Percentiles rank a stretch among this genome's conserved stretches.
These are phyloP conservation scores for Melitaea cinxia DNA, from an alignment of 1,140 invertebrate species.

Conservation along the genomic window DNA sequence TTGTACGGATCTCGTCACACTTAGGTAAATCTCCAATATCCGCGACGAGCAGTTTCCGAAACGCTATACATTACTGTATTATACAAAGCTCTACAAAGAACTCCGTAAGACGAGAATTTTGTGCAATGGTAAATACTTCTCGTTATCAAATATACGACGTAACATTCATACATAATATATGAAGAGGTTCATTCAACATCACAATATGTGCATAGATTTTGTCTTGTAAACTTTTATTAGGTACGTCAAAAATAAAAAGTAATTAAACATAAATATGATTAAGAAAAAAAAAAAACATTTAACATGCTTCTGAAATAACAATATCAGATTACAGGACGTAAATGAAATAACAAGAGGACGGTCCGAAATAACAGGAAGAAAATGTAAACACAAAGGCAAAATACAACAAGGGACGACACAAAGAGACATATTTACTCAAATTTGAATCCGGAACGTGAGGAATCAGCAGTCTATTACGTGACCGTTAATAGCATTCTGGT, in stretches of 20 bases:
- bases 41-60: slow-evolving; percentile 51
- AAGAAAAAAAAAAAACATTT: slow-evolving; percentile 9
- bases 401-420: slow-evolving; percentile 49
- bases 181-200: too few relatives aligned
- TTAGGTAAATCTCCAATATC: slow-evolving; percentile 74
- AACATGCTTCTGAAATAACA: slow-evolving; percentile 18
- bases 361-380: slow-evolving; percentile 49
- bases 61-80: slow-evolving; percentile 29
- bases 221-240: not conserved
- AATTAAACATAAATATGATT: slow-evolving; percentile 6
- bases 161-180: too few relatives aligned
- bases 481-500: slow-evolving; percentile 69
- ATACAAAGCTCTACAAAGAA: slow-evolving; percentile 22
- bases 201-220: too few relatives aligned
- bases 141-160: slow-evolving; percentile 6
- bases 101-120: not conserved
- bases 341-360: slow-evolving; percentile 44
- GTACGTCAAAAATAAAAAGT: not conserved
- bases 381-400: slow-evolving; percentile 55
- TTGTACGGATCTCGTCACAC: slow-evolving; percentile 60
- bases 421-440: slow-evolving; percentile 65
- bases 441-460: slow-evolving; percentile 66
- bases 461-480: slow-evolving; percentile 68
- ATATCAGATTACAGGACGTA: slow-evolving; percentile 38
- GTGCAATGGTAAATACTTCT: not conserved